Evolutionary conservation across 1,140 invertebrate genomes (phyloP).

Genomic region (Cardiocondyla obscurior): DNA sequence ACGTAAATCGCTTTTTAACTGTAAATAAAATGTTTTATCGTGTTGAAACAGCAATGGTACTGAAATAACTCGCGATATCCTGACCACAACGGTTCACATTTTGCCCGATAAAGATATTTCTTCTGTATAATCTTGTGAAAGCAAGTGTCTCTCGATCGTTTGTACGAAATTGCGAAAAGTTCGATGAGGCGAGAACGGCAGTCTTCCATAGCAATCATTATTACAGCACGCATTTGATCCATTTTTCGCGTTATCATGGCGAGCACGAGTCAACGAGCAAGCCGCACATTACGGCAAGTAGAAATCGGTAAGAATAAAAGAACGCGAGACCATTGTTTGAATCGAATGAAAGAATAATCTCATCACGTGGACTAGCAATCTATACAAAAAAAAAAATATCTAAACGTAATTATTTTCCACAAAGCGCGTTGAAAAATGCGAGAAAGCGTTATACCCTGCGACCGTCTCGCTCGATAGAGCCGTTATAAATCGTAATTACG

Average conservation of each 20-base stretch:
- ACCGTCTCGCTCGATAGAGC: not conserved
- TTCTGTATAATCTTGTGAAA: not conserved
- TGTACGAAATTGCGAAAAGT: not conserved
- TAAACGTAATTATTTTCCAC: not conserved
- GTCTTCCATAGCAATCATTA: conserved; percentile 18
- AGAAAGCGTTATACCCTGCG: not conserved
- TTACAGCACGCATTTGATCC: conserved; percentile 12
- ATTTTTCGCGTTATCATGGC: conserved; percentile 39
- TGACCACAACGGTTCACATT: not conserved
- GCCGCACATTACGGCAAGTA: not conserved
- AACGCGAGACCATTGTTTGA: conserved; percentile 1
- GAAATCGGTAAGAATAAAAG: conserved; percentile 35
- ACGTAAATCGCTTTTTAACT: not conserved
- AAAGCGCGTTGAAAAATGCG: not conserved
- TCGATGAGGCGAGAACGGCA: not conserved
- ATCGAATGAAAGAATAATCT: conserved; percentile 1
- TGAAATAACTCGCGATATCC: not conserved
- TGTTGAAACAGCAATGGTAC: not conserved
- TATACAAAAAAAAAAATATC: not conserved
- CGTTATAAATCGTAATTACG: conserved; percentile 23
- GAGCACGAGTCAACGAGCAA: conserved; percentile 41
- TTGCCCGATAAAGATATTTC: conserved; percentile 17
- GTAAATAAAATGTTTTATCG: not conserved
- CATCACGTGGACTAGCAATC: not conserved
- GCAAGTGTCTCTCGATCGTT: not conserved